Evolutionary conservation across 2,888 invertebrate genomes (phyloP).

Genomic region (Muscina levida): DNA sequence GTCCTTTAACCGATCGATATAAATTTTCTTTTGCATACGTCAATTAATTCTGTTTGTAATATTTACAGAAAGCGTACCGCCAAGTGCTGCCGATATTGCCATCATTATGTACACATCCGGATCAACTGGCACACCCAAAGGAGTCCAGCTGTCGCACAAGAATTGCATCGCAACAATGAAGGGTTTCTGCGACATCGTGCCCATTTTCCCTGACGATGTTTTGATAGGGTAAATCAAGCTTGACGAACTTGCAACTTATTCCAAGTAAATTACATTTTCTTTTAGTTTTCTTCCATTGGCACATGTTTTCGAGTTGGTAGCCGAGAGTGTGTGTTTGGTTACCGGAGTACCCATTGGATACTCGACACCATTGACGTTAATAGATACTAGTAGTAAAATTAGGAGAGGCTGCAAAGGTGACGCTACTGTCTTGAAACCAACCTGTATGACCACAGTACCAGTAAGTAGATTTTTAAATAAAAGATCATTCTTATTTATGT

Average conservation of each 20-base stretch:
- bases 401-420: constrained; percentile 97
- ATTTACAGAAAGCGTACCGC: constrained; percentile 83
- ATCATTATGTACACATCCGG: constrained; percentile 99
- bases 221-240: constrained; percentile 85
- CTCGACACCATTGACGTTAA: constrained; percentile 95
- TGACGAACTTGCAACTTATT: not conserved
- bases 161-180: constrained; percentile 91
- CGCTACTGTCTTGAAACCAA: constrained; percentile 93
- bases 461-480: constrained; percentile 83
- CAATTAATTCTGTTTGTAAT: constrained; percentile 48
- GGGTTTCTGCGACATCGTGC: constrained; percentile 89
- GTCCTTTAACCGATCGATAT: not conserved
- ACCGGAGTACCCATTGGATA: constrained; percentile 97
- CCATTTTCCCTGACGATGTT: constrained; percentile 87
- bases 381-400: constrained; percentile 96
- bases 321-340: constrained; percentile 91
- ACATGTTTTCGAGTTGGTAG: constrained; percentile 96
- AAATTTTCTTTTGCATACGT: not conserved
- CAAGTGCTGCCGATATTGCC: constrained; percentile 89
- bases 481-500: not conserved
- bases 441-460: constrained; percentile 97
- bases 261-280: too few species aligned
- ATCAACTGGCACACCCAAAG: constrained; percentile 97
- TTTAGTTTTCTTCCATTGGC: constrained; percentile 94
- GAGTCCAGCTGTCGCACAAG: constrained; percentile 90